phyloP scores from a whole-genome alignment of 2,888 invertebrate species.

The Siphlonurus alternatus region DNA sequence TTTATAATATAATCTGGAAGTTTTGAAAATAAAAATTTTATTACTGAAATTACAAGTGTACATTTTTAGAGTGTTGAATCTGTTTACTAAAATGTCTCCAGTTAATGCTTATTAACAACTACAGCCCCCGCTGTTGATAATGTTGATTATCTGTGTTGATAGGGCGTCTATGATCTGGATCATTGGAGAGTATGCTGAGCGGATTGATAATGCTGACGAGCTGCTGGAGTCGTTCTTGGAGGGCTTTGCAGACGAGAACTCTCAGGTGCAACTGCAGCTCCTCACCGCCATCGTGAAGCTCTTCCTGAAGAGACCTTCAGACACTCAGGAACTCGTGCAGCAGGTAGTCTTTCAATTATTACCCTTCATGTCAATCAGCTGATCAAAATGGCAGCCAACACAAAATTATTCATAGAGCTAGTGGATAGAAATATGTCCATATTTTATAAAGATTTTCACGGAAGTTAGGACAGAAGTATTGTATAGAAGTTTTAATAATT shows the following conservation, averaged over 20 bases:
- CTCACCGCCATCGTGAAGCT: conserved; percentile 97
- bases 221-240: conserved; percentile 94
- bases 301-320: conserved; percentile 93
- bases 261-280: conserved; percentile 90
- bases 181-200: conserved; percentile 90
- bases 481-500: too few relatives aligned
- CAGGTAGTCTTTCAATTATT: conserved; percentile 34
- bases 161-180: conserved; percentile 90
- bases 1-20: too few relatives aligned
- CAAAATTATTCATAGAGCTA: neutral
- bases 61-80: too few relatives aligned
- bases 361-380: neutral
- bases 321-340: conserved; percentile 96
- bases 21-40: too few relatives aligned
- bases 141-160: neutral
- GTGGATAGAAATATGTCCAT: too few relatives aligned
- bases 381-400: neutral
- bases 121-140: too few relatives aligned
- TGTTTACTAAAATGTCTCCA: too few relatives aligned
- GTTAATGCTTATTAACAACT: too few relatives aligned
- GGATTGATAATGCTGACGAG: conserved; percentile 98
- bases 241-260: conserved; percentile 94
- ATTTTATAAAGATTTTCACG: too few relatives aligned
- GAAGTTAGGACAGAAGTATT: too few relatives aligned
- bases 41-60: too few relatives aligned